Evolutionary conservation across 1,140 invertebrate species (phyloP), one percentile per base, ranked within the genome.

Genomic region (Hylyphantes graminicola): DNA sequence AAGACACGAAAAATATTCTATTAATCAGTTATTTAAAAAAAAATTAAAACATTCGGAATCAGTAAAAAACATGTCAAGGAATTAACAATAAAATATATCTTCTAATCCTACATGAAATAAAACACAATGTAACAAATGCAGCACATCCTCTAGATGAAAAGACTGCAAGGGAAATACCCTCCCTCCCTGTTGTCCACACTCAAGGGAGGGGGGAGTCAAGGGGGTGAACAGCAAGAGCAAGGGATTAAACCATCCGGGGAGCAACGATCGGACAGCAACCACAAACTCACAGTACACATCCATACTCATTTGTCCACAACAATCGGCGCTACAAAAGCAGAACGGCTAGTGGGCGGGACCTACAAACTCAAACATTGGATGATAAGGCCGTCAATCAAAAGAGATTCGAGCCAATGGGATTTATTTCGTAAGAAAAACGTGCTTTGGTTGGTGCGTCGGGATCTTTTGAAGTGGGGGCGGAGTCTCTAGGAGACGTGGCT

Each of bases 181-280:
- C 68, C 67, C 78, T 59, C 53, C 17, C 15, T 65, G 15, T 19
- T 12, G 59, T 8, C 10, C 54, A 78, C 48, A n/a, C 63, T 53
- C 15, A 21, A 53, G 75, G 21, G n/a, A n/a, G 19, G 68, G 63
- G 48, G 64, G 54, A 35, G 35, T 35, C 35, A 35, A 35, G 78
- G 67, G 67, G 78, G 48, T 72, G 65, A 70, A 15, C 13, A 73
- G 59, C 64, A 82, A 59, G 70, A 74, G 70, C 70, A 74, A 70
- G 80, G 77, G 80, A 82, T 82, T 82, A 82, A 82, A 82, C 80
- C 59, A 82, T 82, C 80, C 80, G 70, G 70, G 70, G 80, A 74
- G 80, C 80, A 82, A 72, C 68, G 50, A 59, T 82, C 61, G 67
- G 70, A 82, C 80, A 82, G 70, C 80, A 82, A 68, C 80, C 64